Base-by-base conservation (phyloP, 2,113 vertebrate genomes). In the Cynocephalus volans region DNA sequence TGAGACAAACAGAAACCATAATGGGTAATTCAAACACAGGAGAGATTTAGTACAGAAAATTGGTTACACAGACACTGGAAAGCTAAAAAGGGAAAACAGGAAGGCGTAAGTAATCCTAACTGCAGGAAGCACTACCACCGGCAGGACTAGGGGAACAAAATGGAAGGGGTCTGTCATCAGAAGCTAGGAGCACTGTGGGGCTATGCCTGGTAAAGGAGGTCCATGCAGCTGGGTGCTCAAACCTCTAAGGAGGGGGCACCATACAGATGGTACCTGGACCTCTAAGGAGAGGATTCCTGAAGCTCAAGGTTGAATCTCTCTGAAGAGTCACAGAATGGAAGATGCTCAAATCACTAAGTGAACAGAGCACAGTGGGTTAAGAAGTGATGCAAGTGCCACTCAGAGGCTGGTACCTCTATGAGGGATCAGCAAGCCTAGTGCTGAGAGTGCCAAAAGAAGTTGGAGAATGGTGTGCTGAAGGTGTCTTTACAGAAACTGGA, bases 1-100 rank as follows among this genome's bases (percentile, higher is more conserved):
- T 21, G 54, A 45, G n/a, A 90, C 21, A 75, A 93, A 87, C 26
- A 94, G 56, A 93, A 94, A 90, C 18, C 50, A 80, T 50, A 73
- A 89, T 67, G 56, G 48, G 31, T 84, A 96, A 85, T 85, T 89
- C 48, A 86, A 84, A 77, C 31, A 52, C 3, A 33, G 26, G 19
- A 75, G 19, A 75, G 3, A 75, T 33, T 56, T 90, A 90, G 62
- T 50, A 81, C 2, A 75, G 45, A 26, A 90, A 21, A 62, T 17
- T 73, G 21, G 21, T 65, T 94, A 97, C 18, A 92, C 0, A 69
- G 50, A 83, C 24, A 64, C 5, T 33, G 14, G n/a, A 75, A 95
- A 48, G n/a, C 50, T 77, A 24, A 92, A 84, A 88, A 73, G 19
- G 36, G 28, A 62, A 92, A 92, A 80, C 24, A 4, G 26, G 41